These are phyloP conservation scores for Gastracanthus pulcherrimus DNA, from an alignment of 2,888 invertebrate species.

Conservation along the genomic window DNA sequence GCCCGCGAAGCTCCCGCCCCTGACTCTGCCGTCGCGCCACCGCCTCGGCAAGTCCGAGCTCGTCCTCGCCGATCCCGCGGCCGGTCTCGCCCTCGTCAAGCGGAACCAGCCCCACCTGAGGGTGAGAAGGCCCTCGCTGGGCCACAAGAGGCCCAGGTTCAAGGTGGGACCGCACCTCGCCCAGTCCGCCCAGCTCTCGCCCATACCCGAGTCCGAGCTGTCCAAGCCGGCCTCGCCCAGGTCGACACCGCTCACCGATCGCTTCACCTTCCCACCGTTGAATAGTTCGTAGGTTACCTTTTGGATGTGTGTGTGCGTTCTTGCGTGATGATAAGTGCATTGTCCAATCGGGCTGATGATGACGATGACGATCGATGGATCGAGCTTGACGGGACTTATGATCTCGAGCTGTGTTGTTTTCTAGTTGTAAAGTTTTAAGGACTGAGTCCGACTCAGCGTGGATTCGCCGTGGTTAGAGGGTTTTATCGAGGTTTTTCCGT, in stretches of 20 bases:
- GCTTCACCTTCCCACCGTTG: slow-evolving; percentile 74
- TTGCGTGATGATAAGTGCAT: not conserved
- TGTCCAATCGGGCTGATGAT: too few species aligned
- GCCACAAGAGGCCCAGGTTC: slow-evolving; percentile 70
- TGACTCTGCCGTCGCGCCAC: slow-evolving; percentile 16
- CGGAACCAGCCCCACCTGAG: slow-evolving; percentile 69
- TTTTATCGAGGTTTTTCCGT: slow-evolving; percentile 11
- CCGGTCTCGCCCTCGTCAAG: not conserved
- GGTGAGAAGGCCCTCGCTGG: slow-evolving; percentile 67
- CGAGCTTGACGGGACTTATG: not conserved
- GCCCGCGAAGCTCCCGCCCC: slow-evolving; percentile 44
- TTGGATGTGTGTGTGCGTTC: not conserved
- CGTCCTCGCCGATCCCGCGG: slow-evolving; percentile 33
- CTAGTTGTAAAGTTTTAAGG: slow-evolving; percentile 19
- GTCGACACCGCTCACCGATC: slow-evolving; percentile 75
- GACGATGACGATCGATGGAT: not conserved
- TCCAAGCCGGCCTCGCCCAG: slow-evolving; percentile 85
- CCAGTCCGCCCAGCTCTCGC: slow-evolving; percentile 80
- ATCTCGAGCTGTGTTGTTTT: slow-evolving; percentile 8
- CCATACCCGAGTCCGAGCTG: slow-evolving; percentile 85
- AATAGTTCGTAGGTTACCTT: slow-evolving; percentile 59
- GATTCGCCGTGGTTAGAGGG: not conserved
- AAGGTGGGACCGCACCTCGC: slow-evolving; percentile 72
- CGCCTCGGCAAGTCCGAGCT: slow-evolving; percentile 37
- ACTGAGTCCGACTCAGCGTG: not conserved